Evolutionary conservation across 2,888 invertebrate species (phyloP), one percentile per base, ranked within the genome.

Genomic region (Drosophila merina): DNA sequence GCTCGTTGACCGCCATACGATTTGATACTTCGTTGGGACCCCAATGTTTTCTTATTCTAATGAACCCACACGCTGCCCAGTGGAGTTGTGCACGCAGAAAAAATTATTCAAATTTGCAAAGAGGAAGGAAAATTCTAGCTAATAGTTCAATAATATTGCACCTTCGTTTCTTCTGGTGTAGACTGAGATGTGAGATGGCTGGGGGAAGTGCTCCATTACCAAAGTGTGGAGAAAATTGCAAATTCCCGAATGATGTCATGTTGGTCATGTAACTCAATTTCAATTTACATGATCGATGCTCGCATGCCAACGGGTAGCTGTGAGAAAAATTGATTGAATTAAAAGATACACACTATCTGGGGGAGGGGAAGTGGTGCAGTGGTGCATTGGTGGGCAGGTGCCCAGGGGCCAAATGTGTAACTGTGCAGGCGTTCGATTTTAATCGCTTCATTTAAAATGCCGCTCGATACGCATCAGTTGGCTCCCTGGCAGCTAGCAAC

Each of bases 381-480:
- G 26, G 47, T 40, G 31, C 38, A 20, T 20, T 9, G 12, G 57
- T 45, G 48, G 45, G 38, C 47, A 66, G 63, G 66, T 71, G 64
- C 66, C 72, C 72, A 69, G 81, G 64, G 64, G 64, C 63, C 42
- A 75, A 80, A 80, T 75, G 78, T 80, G 74, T 80, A 74, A 76
- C 85, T 84, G 86, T 84, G 85, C 86, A 84, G 79, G 80, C 83
- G 82, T 74, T 74, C 67, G 81, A 82, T 86, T 83, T 88, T 88
- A 88, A 88, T 88, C 89, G 83, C 89, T 88, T 88, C 86, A 88
- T 89, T 89, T 88, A 80, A 89, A 88, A 89, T 86, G 89, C 82
- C 75, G 75, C 85, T 76, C 63, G 83, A 83, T 83, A 83, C 87
- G 83, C 83, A 83, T 83, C 83, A 77, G 85, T 84, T 74, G 76